Conservation (phyloP, 1,140 invertebrate genomes). For the Geopemphigus sp. region DNA sequence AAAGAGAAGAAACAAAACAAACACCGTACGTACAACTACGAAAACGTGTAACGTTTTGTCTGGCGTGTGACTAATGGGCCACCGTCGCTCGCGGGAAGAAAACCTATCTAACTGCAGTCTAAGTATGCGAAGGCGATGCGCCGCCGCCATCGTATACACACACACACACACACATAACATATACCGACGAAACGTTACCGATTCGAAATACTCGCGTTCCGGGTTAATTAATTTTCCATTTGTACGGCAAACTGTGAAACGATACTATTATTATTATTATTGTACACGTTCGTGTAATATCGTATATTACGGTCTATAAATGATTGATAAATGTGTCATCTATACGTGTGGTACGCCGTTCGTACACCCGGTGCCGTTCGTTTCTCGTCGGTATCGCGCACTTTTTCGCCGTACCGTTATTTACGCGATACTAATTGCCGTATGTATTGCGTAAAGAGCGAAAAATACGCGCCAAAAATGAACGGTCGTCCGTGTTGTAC, state of each 20-base stretch:
- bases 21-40: neutral
- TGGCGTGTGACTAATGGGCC: constrained; percentile 24
- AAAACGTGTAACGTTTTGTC: neutral
- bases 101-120: neutral
- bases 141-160: too few relatives aligned
- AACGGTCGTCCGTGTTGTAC: too few relatives aligned
- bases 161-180: neutral
- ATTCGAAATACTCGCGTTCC: constrained; percentile 18
- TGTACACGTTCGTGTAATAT: neutral
- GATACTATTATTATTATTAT: neutral
- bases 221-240: constrained; percentile 20
- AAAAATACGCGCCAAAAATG: too few relatives aligned
- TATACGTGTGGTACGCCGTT: neutral
- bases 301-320: neutral
- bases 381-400: neutral
- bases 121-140: neutral
- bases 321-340: neutral
- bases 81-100: neutral
- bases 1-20: neutral
- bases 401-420: neutral
- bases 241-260: constrained; percentile 8
- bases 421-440: neutral
- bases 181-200: constrained; percentile 11
- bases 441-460: neutral
- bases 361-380: neutral